Base-by-base conservation (phyloP, 2,113 vertebrate genomes). In the Phaethon lepturus region DNA sequence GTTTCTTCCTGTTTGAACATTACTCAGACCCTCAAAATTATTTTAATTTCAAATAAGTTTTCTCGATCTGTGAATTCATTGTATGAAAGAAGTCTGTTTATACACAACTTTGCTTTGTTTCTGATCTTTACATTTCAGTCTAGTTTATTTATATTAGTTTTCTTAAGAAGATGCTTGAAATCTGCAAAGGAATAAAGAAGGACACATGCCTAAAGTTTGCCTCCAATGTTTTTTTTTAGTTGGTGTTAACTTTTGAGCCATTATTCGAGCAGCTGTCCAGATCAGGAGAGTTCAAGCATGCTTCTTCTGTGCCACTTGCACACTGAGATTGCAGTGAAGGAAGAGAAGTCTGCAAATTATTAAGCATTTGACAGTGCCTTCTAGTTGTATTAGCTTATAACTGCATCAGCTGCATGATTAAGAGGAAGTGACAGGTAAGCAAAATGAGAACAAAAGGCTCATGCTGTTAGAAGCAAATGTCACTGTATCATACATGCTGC, bases 391-490 rank as follows among this genome's bases (percentile, higher is more conserved):
- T 91, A 84, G 71, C 44, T 56, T 95, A 52, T 84, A 93, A 86
- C 81, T 88, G 76, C 78, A 92, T 76, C 76, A 79, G 44, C 81
- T 1, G 25, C 24, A 3, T 63, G 76, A 88, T 68, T 95, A 92
- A 95, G 86, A 88, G 64, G 89, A 85, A 94, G 63, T 95, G 93
- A 94, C 80, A 94, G 95, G 78, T 95, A 92, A 93, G 66, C 88
- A 95, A 92, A 97, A 96, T 24, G 81, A 95, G 94, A 96, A 96
- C 84, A 90, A 95, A 94, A 97, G 79, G 17, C 73, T 93, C 66
- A 58, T 33, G 68, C 88, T 93, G 94, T 95, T 96, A 86, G 86
- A 83, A 86, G 52, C 71, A 96, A 94, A 93, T 96, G 78, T 92
- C 86, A 74, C 68, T 2, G 1, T 93, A 78, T 90, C 67, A 42